Evolutionary conservation across 1,140 invertebrate species (phyloP).

Genomic region (Hetaerina americana): DNA sequence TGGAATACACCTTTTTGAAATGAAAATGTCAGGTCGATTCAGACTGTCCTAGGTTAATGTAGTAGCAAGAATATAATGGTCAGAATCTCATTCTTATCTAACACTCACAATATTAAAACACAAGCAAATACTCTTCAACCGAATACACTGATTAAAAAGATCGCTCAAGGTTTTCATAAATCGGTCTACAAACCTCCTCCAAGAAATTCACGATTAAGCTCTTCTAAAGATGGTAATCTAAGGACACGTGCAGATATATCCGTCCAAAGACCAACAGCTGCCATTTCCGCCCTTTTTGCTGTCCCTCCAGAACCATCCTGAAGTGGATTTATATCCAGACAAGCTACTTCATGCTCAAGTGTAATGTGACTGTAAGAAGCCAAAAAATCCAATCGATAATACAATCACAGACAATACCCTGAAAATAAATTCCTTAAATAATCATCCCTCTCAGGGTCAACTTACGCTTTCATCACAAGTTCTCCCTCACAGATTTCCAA

Average conservation of each 20-base stretch:
- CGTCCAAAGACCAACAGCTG: conserved; percentile 93
- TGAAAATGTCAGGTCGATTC: too few species aligned
- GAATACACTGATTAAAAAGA: too few species aligned
- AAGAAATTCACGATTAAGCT: conserved; percentile 71
- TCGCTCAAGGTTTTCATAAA: too few species aligned
- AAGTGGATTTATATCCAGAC: conserved; percentile 84
- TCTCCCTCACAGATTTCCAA: conserved; percentile 60
- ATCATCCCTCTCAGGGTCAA: conserved; percentile 2
- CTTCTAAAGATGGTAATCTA: conserved; percentile 59
- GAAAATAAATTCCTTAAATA: too few species aligned
- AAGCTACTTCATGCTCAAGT: conserved; percentile 89
- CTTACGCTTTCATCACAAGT: conserved; percentile 47
- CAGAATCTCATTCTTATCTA: neutral
- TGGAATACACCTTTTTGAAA: too few species aligned
- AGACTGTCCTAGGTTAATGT: too few species aligned
- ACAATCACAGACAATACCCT: too few species aligned
- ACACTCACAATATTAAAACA: too few species aligned
- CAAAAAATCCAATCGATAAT: neutral
- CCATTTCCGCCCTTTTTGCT: conserved; percentile 49
- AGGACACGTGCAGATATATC: conserved; percentile 87
- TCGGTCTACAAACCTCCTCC: conserved; percentile 62
- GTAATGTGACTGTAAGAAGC: conserved; percentile 33
- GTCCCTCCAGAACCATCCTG: conserved; percentile 34
- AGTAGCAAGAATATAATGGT: too few species aligned
- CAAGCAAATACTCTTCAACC: too few species aligned